phyloP scores from a whole-genome alignment of 2,113 vertebrate species.

The Ancistrus triradiatus region DNA sequence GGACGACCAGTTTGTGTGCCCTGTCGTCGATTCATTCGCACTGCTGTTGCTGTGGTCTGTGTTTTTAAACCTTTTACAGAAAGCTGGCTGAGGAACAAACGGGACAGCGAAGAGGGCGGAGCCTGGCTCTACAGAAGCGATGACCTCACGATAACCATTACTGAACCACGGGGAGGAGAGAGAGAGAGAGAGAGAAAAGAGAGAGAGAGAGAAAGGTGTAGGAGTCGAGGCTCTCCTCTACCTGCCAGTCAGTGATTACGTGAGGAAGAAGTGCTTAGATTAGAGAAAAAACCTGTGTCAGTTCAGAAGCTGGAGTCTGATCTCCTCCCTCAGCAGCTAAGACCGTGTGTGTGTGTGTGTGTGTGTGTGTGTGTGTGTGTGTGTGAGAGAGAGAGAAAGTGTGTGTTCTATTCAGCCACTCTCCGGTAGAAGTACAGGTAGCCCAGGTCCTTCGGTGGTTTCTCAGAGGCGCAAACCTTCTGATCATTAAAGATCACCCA shows the following conservation, averaged over 20 bases:
- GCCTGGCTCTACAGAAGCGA: constrained; percentile 34
- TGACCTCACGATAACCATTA: constrained; percentile 47
- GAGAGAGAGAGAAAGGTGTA: background rate
- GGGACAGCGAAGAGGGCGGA: constrained; percentile 30
- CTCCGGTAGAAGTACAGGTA: constrained; percentile 98
- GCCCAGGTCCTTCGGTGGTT: constrained; percentile 96
- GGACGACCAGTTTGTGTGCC: constrained; percentile 44
- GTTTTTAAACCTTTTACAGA: constrained; percentile 33
- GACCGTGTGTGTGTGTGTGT: constrained; percentile 22
- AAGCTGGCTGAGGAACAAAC: constrained; percentile 36
- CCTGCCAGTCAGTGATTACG: constrained; percentile 7
- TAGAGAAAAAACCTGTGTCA: constrained; percentile 34
- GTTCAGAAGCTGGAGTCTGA: constrained; percentile 51
- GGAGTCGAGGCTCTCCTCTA: no score
- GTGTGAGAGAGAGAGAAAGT: no score
- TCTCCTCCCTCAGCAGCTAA: constrained; percentile 51
- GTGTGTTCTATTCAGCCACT: constrained; percentile 76
- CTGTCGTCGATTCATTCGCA: constrained; percentile 23
- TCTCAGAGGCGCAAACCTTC: constrained; percentile 98
- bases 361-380: constrained; percentile 19
- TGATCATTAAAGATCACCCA: constrained; percentile 99
- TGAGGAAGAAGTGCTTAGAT: constrained; percentile 57
- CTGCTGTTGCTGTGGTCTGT: constrained; percentile 25
- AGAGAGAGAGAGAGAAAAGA: background rate
- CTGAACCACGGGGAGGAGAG: constrained; percentile 38